Evolutionary conservation across 2,113 vertebrate species (phyloP).

Genomic region (Actinemys pallida): DNA sequence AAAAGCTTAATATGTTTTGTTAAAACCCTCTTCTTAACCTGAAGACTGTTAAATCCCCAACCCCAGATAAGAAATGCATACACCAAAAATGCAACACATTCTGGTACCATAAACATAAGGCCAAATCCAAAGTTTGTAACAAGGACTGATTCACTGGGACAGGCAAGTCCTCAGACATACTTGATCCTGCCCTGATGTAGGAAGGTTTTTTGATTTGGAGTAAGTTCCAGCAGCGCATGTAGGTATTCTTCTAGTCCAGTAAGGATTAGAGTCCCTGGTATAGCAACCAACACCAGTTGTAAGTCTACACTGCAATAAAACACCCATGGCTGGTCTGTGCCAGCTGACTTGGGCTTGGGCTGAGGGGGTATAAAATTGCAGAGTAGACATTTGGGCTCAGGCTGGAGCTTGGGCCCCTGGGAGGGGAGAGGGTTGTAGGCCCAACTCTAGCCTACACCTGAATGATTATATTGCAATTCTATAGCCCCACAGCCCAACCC

Average conservation of each 20-base stretch:
- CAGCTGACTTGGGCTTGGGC: not conserved
- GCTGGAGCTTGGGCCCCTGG: not conserved
- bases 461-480: not conserved
- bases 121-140: not conserved
- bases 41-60: not conserved
- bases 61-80: not conserved
- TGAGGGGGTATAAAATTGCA: not conserved
- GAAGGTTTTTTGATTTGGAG: not conserved
- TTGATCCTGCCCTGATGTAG: not conserved
- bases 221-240: not conserved
- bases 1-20: not conserved
- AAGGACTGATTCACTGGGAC: not conserved
- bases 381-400: not conserved
- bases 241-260: not conserved
- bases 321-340: not conserved
- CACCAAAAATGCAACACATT: too few relatives aligned
- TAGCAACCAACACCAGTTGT: not conserved
- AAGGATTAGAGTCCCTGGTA: not conserved
- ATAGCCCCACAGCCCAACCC: not conserved
- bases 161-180: not conserved
- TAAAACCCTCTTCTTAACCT: not conserved
- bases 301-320: not conserved
- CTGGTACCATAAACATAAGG: not conserved
- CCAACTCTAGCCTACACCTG: not conserved
- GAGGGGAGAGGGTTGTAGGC: not conserved